Evolutionary conservation across 2,113 vertebrate genomes (phyloP), one percentile per base, ranked within the genome.

Genomic region (Hipposideros armiger): DNA sequence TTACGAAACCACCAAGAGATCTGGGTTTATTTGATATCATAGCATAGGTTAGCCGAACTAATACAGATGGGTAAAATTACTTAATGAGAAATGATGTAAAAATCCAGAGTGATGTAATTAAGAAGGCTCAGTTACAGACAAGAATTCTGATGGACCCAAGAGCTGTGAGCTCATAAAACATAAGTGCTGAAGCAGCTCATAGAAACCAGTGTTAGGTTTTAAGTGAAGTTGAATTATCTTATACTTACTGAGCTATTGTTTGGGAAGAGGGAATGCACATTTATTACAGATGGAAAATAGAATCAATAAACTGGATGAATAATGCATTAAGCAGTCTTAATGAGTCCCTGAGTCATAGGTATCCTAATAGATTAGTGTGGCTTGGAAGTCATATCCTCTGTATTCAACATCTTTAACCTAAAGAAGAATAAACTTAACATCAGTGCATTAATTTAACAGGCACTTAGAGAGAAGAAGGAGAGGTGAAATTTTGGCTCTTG

Each of bases 221-320:
- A 84, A 96, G 83, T 74, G 77, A 93, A 54, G 42, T 9, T 87
- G 82, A 94, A 80, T 92, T 88, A 93, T 45, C 70, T 74, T 58
- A 40, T 69, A 87, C 50, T 81, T 91, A 64, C 54, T 73, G 77
- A 95, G 76, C 58, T 76, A 54, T 69, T 90, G 30, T 95, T 94
- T 95, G 32, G 36, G 74, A 95, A 72, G 36, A 89, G 16, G 36
- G 20, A 40, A 85, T 22, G 36, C 30, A 58, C 50, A 76, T 91
- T 93, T 89, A 89, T 95, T 95, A 78, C 58, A 95, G 64, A 95
- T 66, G 52, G 83, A 93, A 72, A 95, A 73, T 13, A 82, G 74
- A 94, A 96, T 96, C 96, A 96, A 95, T 95, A 81, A 81, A 52
- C 16, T 58, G 60, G 17, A 62, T 95, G 89, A 96, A 90, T 96